A percentile compares a stretch with the other conserved stretches of the same genome.
Evolutionary conservation across 1,140 invertebrate species (phyloP).

Genomic region (Lanistes nyassanus): DNA sequence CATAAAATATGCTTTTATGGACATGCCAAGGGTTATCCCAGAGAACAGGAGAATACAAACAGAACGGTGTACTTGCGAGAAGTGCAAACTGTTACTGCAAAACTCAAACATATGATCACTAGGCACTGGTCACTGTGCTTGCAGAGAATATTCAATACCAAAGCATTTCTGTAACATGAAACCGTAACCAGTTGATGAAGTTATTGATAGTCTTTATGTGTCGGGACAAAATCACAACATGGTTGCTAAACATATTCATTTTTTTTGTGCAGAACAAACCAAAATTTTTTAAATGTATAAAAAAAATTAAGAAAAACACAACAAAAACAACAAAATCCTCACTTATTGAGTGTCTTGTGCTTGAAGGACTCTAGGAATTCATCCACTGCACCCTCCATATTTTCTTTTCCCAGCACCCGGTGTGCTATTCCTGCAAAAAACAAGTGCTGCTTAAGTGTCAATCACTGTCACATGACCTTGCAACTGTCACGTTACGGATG

Average conservation of each 20-base stretch:
- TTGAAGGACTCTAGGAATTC: conserved; percentile 42
- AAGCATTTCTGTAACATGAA: no score
- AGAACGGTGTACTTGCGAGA: neutral
- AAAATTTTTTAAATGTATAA: no score
- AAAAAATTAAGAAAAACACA: no score
- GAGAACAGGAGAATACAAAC: neutral
- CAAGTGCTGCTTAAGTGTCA: neutral
- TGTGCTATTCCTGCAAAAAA: conserved; percentile 29
- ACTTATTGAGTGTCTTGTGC: conserved; percentile 40
- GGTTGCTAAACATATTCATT: no score
- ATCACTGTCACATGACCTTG: neutral
- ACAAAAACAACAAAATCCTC: neutral
- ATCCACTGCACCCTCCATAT: conserved; percentile 33
- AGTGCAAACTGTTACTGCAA: neutral
- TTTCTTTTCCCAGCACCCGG: conserved; percentile 32
- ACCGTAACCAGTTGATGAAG: no score
- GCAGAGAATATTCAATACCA: no score
- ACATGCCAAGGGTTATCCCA: neutral
- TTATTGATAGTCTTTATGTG: no score
- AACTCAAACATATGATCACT: neutral
- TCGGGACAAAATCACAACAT: neutral
- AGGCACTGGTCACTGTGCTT: no score
- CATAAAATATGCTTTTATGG: neutral
- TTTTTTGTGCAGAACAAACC: no score
- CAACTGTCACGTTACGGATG: no score